Evolutionary conservation across 2,797 vertebrate species (phyloP).

Genomic region (Hapalemur alaotrensis): DNA sequence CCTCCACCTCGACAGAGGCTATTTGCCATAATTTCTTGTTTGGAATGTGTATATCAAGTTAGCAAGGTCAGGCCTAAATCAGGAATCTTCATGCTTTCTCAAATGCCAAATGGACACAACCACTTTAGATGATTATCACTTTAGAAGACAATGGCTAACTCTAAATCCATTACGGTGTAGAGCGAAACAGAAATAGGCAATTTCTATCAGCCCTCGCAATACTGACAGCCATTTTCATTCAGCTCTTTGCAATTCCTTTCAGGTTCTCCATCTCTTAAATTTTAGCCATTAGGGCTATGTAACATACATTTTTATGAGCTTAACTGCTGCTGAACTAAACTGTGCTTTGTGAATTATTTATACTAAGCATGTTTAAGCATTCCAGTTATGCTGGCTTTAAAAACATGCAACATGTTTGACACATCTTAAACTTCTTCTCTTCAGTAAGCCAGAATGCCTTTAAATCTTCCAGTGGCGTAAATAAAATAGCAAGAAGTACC

Average conservation of each 20-base stretch:
- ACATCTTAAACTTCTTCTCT: not conserved
- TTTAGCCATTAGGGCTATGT: not conserved
- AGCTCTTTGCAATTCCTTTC: not conserved
- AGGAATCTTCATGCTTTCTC: not conserved
- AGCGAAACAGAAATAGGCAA: not conserved
- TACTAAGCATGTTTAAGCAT: not conserved
- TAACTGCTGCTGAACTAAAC: not conserved
- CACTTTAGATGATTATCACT: not conserved
- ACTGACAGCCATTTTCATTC: not conserved
- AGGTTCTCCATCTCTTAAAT: not conserved
- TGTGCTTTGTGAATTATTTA: not conserved
- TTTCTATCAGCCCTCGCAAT: not conserved
- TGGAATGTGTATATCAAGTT: not conserved
- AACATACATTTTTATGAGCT: not conserved
- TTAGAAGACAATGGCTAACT: not conserved
- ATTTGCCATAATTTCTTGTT: not conserved
- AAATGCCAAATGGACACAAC: not conserved
- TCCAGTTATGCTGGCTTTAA: not conserved
- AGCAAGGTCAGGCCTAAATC: not conserved
- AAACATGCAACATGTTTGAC: not conserved
- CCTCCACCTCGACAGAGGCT: not conserved
- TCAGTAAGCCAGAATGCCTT: not conserved
- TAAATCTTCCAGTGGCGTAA: not conserved
- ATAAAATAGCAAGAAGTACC: not conserved
- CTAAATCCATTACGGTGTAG: not conserved